These are phyloP conservation scores for Lissonota sp. DNA, from an alignment of 2,888 invertebrate species.

Conservation along the genomic window DNA sequence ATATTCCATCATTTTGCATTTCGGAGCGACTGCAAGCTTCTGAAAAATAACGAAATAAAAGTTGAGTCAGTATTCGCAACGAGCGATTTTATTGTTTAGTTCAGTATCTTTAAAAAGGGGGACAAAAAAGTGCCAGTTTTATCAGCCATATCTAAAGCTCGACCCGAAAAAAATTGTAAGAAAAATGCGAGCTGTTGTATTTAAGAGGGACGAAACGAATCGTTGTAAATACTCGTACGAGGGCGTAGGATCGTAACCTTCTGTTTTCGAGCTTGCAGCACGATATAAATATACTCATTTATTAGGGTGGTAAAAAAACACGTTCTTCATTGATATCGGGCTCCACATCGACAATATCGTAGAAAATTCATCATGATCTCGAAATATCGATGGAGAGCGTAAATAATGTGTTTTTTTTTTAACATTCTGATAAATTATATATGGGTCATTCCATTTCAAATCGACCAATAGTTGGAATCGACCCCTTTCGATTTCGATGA, in stretches of 20 bases:
- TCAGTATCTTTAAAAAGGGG: constrained; percentile 16
- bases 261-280: constrained; percentile 47
- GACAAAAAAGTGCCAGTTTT: constrained; percentile 42
- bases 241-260: background rate
- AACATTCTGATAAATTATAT: too few species aligned
- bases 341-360: too few species aligned
- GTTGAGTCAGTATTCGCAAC: constrained; percentile 56
- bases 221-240: constrained; percentile 31
- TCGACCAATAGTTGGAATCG: too few species aligned
- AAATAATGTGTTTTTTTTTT: too few species aligned
- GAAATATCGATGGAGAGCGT: too few species aligned
- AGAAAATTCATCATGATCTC: too few species aligned
- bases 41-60: background rate
- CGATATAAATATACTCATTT: background rate
- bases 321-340: too few species aligned
- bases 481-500: too few species aligned
- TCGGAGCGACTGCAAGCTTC: background rate
- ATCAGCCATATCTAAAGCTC: constrained; percentile 43
- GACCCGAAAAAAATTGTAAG: background rate
- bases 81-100: constrained; percentile 32
- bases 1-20: constrained; percentile 10
- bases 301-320: too few species aligned
- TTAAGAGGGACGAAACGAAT: constrained; percentile 1
- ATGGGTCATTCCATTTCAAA: too few species aligned
- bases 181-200: background rate